These are phyloP conservation scores for Chromis chromis DNA, from an alignment of 2,797 vertebrate species.

Conservation along the genomic window DNA sequence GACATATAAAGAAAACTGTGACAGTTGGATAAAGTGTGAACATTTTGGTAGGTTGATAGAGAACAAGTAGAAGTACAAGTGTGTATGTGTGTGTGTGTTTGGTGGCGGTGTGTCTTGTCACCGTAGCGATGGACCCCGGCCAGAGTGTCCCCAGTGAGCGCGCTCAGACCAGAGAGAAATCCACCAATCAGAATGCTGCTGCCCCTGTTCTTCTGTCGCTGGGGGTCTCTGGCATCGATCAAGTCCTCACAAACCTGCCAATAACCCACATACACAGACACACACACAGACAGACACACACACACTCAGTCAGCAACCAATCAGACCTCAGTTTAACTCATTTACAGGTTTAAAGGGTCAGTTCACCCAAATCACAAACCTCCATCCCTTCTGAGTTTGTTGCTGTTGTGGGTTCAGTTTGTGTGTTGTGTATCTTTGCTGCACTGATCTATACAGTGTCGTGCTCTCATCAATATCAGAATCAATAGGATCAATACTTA, in stretches of 20 bases:
- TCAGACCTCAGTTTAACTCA: not conserved
- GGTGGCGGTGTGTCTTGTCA: slow-evolving; percentile 15
- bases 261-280: slow-evolving; percentile 25
- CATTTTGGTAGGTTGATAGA: too few species aligned
- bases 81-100: slow-evolving; percentile 13
- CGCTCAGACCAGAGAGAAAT: slow-evolving; percentile 37
- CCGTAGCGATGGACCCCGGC: slow-evolving; percentile 23
- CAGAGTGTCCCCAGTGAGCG: slow-evolving; percentile 30
- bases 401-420: too few species aligned
- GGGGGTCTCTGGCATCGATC: slow-evolving; percentile 46
- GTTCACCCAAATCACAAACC: not conserved
- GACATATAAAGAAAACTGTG: too few species aligned
- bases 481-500: too few species aligned
- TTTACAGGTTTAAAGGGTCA: slow-evolving; percentile 5
- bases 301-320: not conserved
- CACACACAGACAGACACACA: too few species aligned
- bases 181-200: slow-evolving; percentile 40
- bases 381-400: too few species aligned
- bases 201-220: not conserved
- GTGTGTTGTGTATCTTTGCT: too few species aligned
- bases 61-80: not conserved
- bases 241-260: slow-evolving; percentile 47
- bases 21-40: too few species aligned
- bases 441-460: too few species aligned
- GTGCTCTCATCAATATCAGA: too few species aligned